Base-by-base conservation (phyloP, 2,888 invertebrate genomes). In the Callyntrura guangdongensis region DNA sequence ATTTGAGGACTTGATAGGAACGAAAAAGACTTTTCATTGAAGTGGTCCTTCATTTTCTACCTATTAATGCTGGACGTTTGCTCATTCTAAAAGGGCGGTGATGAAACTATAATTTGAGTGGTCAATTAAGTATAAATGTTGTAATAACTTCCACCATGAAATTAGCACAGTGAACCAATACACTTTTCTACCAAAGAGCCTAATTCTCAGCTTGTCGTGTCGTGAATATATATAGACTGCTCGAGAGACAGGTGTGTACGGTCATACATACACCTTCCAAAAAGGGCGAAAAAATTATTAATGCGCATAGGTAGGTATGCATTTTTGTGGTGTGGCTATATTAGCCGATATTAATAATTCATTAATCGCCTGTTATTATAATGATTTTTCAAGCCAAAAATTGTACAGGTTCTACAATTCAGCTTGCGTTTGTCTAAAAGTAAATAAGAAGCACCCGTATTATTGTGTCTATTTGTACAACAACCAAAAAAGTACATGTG, bases 381-480 rank as follows among this genome's bases (percentile, higher is more conserved):
- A 36, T 36, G 36, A 36, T 36, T 36, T 36, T 36, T 36, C 2
- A 36, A 36, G 36, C 36, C 36, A 36, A 36, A 36, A 36, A 36
- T 36, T 36, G 36, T 36, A 36, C 36, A 36, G 36, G 36, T 36
- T 36, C 36, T 36, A 36, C 36, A 36, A 36, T n/a, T n/a, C 36
- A 36, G 36, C 6, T 36, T 53, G 0, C 4, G 59, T 61, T 9
- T 61, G 61, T 14, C 25, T 67, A 22, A 25, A 4, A 47, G 20
- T 17, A 74, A 77, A 67, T 22, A 22, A 22, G 11, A 27, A 56
- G 79, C 79, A 79, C 79, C 79, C 79, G 79, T 79, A 79, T 45
- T 45, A 9, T 17, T 59, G 47, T 56, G 20, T 77, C 22, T 14
- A 27, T 27, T 17, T 25, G 27, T 27, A 27, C 67, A 67, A 4